phyloP scores from a whole-genome alignment of 2,113 vertebrate genomes.

The Pelecanoides urinatrix region DNA sequence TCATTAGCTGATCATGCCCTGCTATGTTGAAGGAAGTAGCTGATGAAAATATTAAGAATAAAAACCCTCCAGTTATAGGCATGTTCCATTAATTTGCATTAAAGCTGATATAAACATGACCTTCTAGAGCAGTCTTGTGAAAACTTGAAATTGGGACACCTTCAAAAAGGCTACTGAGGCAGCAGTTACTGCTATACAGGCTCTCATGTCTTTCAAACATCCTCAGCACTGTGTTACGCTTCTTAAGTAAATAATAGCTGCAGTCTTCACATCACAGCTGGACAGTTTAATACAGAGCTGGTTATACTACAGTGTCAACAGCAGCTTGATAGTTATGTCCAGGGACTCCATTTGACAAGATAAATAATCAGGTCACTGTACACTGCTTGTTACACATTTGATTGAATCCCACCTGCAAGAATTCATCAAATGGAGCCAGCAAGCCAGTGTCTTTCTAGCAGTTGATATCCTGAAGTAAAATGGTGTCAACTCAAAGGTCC shows the following conservation, averaged over 20 bases:
- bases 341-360: constrained; percentile 24
- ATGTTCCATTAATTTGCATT: background rate
- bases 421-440: background rate
- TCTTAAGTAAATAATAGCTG: background rate
- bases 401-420: constrained; percentile 17
- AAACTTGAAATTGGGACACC: background rate
- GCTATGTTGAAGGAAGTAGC: background rate
- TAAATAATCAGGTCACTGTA: constrained; percentile 1
- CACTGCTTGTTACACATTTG: background rate
- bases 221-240: background rate
- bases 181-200: background rate
- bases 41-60: background rate
- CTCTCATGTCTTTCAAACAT: background rate
- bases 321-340: background rate
- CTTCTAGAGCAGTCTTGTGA: background rate
- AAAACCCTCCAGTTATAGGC: background rate
- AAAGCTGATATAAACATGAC: background rate
- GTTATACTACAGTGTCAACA: background rate
- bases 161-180: background rate
- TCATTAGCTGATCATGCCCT: background rate
- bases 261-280: background rate
- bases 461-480: background rate
- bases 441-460: background rate
- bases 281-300: background rate
- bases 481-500: background rate